Percentiles rank a stretch among this genome's conserved stretches.
Conservation (phyloP, 1,140 invertebrate species). For the Lepidurus apus region DNA sequence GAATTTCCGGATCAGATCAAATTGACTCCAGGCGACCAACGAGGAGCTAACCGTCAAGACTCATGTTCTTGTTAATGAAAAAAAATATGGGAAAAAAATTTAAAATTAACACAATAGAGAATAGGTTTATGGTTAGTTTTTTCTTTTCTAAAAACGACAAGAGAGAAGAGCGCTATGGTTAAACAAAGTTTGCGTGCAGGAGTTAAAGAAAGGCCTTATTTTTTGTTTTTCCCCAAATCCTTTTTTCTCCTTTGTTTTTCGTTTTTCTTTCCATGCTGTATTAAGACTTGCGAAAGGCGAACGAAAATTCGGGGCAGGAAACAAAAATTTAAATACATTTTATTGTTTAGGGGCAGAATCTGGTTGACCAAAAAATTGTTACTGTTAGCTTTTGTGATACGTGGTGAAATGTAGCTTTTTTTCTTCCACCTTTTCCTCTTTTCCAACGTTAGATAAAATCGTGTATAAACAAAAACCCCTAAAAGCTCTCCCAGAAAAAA, state of each 20-base stretch:
- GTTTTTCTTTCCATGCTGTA: neutral
- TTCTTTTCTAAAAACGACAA: neutral
- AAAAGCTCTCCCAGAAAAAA: no score
- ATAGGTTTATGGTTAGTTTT: neutral
- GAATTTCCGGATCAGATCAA: constrained; percentile 96
- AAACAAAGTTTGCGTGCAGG: neutral
- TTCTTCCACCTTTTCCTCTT: neutral
- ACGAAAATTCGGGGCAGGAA: neutral
- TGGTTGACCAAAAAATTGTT: neutral
- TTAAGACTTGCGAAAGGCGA: neutral
- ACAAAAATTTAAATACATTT: neutral
- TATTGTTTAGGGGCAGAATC: neutral
- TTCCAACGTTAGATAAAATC: neutral
- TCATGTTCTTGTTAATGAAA: constrained; percentile 41
- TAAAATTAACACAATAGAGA: neutral
- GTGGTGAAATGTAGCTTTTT: neutral
- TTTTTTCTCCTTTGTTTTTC: neutral
- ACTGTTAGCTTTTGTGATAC: constrained; percentile 10
- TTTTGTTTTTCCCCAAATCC: neutral
- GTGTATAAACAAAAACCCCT: neutral
- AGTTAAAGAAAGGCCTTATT: neutral
- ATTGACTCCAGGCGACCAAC: constrained; percentile 47
- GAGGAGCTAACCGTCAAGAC: constrained; percentile 38
- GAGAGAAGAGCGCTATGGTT: no score
- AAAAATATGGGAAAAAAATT: neutral